Conservation (phyloP, 2,888 invertebrate genomes). For the Acronicta aceris region DNA sequence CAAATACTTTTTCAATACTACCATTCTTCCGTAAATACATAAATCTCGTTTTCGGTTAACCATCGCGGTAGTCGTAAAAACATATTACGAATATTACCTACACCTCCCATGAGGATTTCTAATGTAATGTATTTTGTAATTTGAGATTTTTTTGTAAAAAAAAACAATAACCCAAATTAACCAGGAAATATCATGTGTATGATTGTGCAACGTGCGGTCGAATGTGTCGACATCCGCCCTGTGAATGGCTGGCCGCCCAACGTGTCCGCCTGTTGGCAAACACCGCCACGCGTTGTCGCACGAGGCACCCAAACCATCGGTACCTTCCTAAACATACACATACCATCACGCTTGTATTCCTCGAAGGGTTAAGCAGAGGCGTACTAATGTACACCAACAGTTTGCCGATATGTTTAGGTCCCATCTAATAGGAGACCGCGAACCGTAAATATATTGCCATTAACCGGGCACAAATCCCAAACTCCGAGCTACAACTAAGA, state of each 20-base stretch:
- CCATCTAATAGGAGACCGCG: too few species aligned
- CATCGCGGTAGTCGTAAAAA: slow-evolving; percentile 33
- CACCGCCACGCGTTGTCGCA: slow-evolving; percentile 36
- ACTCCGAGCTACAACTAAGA: too few species aligned
- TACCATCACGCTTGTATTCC: neutral
- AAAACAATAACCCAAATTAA: slow-evolving; percentile 71
- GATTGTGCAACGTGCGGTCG: slow-evolving; percentile 65
- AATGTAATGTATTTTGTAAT: slow-evolving; percentile 37
- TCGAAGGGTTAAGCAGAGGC: too few species aligned
- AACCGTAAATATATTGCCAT: too few species aligned
- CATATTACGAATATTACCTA: slow-evolving; percentile 30
- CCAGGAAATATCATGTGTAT: slow-evolving; percentile 68
- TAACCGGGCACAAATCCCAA: too few species aligned
- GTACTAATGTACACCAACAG: too few species aligned
- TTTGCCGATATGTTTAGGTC: too few species aligned
- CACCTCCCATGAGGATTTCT: slow-evolving; percentile 19
- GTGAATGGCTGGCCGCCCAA: slow-evolving; percentile 39
- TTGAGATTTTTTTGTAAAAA: slow-evolving; percentile 55
- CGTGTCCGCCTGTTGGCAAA: slow-evolving; percentile 41
- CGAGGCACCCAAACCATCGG: neutral
- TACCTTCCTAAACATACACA: too few species aligned
- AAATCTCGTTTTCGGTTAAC: slow-evolving; percentile 45
- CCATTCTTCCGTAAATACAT: slow-evolving; percentile 52
- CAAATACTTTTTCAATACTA: slow-evolving; percentile 38
- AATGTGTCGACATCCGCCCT: slow-evolving; percentile 50